Base-by-base conservation (phyloP, 2,888 invertebrate species). In the Cerastoderma edule region DNA sequence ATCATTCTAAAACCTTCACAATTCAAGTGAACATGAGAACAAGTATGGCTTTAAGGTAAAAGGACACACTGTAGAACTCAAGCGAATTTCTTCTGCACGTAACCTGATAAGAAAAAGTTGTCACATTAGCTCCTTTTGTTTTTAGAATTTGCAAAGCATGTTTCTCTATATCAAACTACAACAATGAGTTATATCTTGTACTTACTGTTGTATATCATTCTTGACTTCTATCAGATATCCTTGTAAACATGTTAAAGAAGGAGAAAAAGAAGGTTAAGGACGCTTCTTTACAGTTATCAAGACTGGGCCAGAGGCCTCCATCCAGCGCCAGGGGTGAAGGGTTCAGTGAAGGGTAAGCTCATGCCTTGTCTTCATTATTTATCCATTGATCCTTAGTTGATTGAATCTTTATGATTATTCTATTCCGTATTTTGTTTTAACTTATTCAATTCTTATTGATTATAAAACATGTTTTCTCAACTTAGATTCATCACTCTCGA, bases 211-310 rank as follows among this genome's bases (percentile, higher is more conserved):
- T 53, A 8, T 22, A 19, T 16, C 30, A 46, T 65, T 67, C 73
- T 74, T 83, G 50, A 77, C 72, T n/a, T 16, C 13, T 32, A 13
- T 24, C 27, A 92, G 91, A 91, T 73, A 92, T 92, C 71, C 83
- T 93, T 27, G 93, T 93, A 3, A 90, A 89, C 71, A 92, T 93
- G 92, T 80, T 93, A 70, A 93, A 93, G 86, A 92, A 92, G 78
- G 92, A 92, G 78, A 92, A 92, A 83, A 89, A 91, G 79, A 77
- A 87, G 72, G 88, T 86, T 10, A 85, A 89, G 5, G 89, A 89
- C 53, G 88, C 89, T 0, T 76, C 85, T 32, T 57, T 76, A 44
- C 80, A 80, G 64, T 78, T 85, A 19, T 77, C 79, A 32, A 73
- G 48, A 35, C 69, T 75, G 22, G 84, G 83, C 44, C 81, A 74